Evolutionary conservation across 2,888 invertebrate genomes (phyloP).

Genomic region (Acanthosepion pharaonis): DNA sequence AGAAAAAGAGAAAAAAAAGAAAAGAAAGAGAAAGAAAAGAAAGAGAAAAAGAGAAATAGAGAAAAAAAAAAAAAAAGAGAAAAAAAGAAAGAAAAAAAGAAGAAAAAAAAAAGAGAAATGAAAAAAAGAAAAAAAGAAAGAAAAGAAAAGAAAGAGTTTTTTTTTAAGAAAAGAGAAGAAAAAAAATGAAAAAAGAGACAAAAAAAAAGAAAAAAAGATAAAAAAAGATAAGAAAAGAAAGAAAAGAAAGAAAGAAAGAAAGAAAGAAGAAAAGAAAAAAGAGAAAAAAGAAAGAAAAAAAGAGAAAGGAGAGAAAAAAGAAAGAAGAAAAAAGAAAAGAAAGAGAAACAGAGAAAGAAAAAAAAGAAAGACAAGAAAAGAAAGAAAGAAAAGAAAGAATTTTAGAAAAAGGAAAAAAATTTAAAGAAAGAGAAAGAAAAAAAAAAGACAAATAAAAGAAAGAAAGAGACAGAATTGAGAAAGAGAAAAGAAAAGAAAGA

Average conservation of each 20-base stretch:
- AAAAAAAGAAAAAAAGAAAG: not conserved
- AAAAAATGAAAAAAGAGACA: not conserved
- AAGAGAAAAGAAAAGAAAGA: not conserved
- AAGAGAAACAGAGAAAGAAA: not conserved
- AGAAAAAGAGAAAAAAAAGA: not conserved
- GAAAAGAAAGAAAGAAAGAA: not conserved
- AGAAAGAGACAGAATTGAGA: not conserved
- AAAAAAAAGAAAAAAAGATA: not conserved
- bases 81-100: not conserved
- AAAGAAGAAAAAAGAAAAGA: not conserved
- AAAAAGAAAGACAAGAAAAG: not conserved
- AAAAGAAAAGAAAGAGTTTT: not conserved
- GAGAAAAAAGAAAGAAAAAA: too few relatives aligned
- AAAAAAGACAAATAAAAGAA: not conserved
- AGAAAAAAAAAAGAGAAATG: not conserved
- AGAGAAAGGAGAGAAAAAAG: not conserved
- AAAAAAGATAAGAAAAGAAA: too few relatives aligned
- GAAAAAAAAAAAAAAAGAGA: not conserved
- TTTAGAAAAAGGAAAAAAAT: not conserved
- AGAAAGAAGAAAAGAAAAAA: not conserved
- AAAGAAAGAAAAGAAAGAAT: not conserved
- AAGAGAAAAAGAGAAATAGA: not conserved
- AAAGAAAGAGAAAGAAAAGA: not conserved
- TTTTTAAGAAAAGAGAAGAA: too few relatives aligned
- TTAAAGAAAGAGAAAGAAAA: too few relatives aligned